Conservation (phyloP, 92 coral and sea anemone species). For the Pocillopora grandis region DNA sequence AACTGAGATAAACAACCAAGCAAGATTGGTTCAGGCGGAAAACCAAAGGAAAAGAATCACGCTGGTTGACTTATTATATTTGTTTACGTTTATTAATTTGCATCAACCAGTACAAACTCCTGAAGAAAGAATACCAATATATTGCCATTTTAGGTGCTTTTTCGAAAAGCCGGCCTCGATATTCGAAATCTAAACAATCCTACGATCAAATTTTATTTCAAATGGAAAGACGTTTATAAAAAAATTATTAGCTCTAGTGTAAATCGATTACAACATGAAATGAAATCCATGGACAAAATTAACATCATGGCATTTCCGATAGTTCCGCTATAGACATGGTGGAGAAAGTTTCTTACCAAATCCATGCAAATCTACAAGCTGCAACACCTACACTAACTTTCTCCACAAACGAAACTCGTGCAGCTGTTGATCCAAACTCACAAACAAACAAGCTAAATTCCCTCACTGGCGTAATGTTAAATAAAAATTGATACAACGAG, state of each 20-base stretch:
- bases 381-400: neutral
- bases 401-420: neutral
- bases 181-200: neutral
- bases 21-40: too few relatives aligned
- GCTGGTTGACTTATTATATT: too few relatives aligned
- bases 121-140: neutral
- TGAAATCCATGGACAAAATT: conserved; percentile 23
- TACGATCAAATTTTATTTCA: neutral
- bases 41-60: too few relatives aligned
- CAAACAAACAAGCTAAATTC: neutral
- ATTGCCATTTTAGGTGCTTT: neutral
- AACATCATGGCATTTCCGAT: conserved; percentile 22
- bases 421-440: neutral
- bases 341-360: neutral
- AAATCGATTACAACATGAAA: conserved; percentile 16
- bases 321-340: neutral
- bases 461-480: too few relatives aligned
- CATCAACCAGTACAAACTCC: neutral
- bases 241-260: neutral
- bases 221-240: neutral
- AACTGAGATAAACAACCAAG: neutral
- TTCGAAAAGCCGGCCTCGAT: neutral
- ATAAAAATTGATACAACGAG: neutral
- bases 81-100: neutral
- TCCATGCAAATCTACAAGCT: neutral